These are phyloP conservation scores for Oxytorus armatus DNA, from an alignment of 2,888 invertebrate genomes.

Conservation along the genomic window DNA sequence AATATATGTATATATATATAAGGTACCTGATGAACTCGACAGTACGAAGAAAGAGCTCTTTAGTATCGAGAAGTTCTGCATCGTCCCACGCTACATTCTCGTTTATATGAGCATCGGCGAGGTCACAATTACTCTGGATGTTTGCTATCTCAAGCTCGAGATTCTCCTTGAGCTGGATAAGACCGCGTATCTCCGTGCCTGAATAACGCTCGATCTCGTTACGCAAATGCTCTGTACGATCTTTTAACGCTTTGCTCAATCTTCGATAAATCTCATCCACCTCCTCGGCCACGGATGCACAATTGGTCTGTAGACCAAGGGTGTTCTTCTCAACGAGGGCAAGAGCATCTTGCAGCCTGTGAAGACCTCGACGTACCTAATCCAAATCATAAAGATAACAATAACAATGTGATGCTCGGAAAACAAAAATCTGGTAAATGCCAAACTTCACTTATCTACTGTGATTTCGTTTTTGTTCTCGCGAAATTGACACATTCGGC, in stretches of 20 bases:
- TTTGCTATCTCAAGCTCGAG: slow-evolving; percentile 97
- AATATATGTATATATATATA: slow-evolving; percentile 16
- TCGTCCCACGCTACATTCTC: slow-evolving; percentile 96
- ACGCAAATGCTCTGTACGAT: slow-evolving; percentile 94
- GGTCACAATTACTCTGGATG: slow-evolving; percentile 97
- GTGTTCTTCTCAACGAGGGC: slow-evolving; percentile 95
- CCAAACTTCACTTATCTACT: not conserved
- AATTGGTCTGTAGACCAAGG: slow-evolving; percentile 94
- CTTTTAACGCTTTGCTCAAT: slow-evolving; percentile 94
- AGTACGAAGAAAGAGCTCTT: slow-evolving; percentile 97
- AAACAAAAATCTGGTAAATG: not conserved
- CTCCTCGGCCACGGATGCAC: slow-evolving; percentile 95
- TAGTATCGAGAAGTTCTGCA: slow-evolving; percentile 96
- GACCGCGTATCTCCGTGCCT: slow-evolving; percentile 93
- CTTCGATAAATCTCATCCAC: slow-evolving; percentile 96
- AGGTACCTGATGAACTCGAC: slow-evolving; percentile 94
- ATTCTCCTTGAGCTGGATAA: slow-evolving; percentile 95
- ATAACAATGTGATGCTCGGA: slow-evolving; percentile 7
- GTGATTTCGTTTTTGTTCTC: slow-evolving; percentile 11
- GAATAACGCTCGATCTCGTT: slow-evolving; percentile 97
- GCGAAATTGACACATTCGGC: slow-evolving; percentile 53
- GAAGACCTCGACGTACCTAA: slow-evolving; percentile 92
- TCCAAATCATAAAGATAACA: slow-evolving; percentile 8
- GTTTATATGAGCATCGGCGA: slow-evolving; percentile 97
- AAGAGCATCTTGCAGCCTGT: slow-evolving; percentile 94